These are phyloP conservation scores for Harpagoxenus sublaevis DNA, from an alignment of 2,888 invertebrate species.

Conservation along the genomic window DNA sequence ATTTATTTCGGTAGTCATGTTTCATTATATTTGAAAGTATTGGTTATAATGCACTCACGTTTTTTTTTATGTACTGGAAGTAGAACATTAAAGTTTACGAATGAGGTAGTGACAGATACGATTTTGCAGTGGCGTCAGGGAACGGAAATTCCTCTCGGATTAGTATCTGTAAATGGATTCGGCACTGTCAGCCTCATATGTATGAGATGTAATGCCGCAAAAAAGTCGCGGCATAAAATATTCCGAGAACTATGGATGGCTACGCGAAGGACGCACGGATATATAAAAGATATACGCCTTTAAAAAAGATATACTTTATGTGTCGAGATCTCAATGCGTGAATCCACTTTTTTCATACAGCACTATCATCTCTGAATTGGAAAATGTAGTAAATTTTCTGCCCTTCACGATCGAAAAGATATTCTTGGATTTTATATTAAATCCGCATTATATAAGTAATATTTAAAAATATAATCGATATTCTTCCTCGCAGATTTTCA, in stretches of 20 bases:
- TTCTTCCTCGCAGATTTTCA: not conserved
- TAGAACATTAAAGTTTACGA: not conserved
- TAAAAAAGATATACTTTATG: conserved; percentile 23
- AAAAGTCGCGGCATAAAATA: conserved; percentile 43
- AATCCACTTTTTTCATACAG: conserved; percentile 25
- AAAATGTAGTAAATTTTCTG: conserved; percentile 24
- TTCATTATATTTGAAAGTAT: not conserved
- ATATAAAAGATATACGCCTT: conserved; percentile 31
- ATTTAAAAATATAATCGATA: not conserved
- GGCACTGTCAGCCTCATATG: conserved; percentile 14
- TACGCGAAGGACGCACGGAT: not conserved
- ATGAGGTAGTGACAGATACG: not conserved
- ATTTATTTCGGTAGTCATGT: not conserved
- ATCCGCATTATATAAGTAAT: not conserved
- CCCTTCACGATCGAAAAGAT: not conserved
- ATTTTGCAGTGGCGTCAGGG: not conserved
- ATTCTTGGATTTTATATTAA: conserved; percentile 7
- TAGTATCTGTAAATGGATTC: conserved; percentile 40
- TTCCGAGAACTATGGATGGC: conserved; percentile 21
- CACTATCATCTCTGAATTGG: conserved; percentile 31
- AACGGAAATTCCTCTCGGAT: not conserved
- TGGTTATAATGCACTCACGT: not conserved
- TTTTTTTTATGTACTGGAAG: not conserved
- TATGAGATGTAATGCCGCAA: conserved; percentile 34
- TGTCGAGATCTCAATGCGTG: conserved; percentile 49